Percentiles rank a stretch among this genome's conserved stretches.
These are phyloP conservation scores for Trissonchulus latispiculum DNA, from an alignment of 2,888 invertebrate species.

Conservation along the genomic window DNA sequence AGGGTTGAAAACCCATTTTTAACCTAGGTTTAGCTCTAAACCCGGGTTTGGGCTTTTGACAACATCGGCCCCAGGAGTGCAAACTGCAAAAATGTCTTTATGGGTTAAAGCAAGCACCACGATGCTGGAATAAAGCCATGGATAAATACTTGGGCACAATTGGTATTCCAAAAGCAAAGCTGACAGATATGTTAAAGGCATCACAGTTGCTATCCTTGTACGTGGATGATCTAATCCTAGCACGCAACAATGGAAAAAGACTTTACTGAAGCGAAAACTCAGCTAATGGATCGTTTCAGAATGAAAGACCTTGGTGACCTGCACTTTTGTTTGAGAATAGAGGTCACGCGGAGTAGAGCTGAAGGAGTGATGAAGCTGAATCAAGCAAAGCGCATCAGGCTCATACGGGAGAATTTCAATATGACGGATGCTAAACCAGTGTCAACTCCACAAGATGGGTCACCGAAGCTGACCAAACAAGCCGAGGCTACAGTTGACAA, in stretches of 20 bases:
- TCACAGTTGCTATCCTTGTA: background rate
- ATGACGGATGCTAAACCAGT: slow-evolving; percentile 21
- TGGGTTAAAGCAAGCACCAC: slow-evolving; percentile 26
- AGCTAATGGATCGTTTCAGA: background rate
- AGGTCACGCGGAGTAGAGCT: background rate
- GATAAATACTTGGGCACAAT: slow-evolving; percentile 23
- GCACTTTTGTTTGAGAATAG: background rate
- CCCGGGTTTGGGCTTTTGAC: too few species aligned
- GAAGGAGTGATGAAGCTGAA: background rate
- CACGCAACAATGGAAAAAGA: background rate
- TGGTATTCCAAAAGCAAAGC: too few species aligned
- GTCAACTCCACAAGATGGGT: slow-evolving; percentile 22
- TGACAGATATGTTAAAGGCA: too few species aligned
- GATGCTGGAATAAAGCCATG: slow-evolving; percentile 29
- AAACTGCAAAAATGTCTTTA: slow-evolving; percentile 30
- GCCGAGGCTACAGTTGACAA: background rate
- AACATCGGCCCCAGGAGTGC: too few species aligned
- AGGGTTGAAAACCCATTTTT: too few species aligned
- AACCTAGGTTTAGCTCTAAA: too few species aligned
- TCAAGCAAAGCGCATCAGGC: slow-evolving; percentile 20
- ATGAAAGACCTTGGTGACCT: background rate
- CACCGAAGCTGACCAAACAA: background rate
- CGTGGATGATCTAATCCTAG: background rate
- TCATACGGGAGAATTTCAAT: slow-evolving; percentile 18
- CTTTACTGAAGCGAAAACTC: background rate